Conservation (phyloP, 2,888 invertebrate genomes). For the Chrysomela aeneicollis region DNA sequence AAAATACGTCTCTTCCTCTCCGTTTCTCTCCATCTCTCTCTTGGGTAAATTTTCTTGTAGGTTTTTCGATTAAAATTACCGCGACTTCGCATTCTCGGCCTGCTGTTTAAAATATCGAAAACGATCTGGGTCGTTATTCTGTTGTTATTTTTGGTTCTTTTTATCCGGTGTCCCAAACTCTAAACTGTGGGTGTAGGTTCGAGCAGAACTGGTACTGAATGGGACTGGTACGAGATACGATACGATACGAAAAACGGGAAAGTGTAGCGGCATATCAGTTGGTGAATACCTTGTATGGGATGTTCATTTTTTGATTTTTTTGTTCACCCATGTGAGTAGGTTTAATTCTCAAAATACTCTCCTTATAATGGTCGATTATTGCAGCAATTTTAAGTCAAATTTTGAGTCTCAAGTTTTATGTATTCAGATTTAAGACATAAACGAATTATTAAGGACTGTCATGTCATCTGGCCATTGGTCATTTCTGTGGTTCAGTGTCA, state of each 20-base stretch:
- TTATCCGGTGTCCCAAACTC: constrained; percentile 44
- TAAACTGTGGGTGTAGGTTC: constrained; percentile 51
- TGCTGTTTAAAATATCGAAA: constrained; percentile 7
- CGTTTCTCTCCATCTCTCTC: neutral
- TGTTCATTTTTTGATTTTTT: no score
- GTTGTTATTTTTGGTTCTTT: neutral
- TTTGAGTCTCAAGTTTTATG: no score
- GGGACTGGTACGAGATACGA: neutral
- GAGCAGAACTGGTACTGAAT: neutral
- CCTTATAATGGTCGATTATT: no score
- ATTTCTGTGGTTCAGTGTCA: no score
- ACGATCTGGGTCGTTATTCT: constrained; percentile 41
- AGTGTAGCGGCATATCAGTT: neutral
- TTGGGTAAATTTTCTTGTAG: neutral
- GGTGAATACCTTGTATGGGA: no score
- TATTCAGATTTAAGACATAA: no score
- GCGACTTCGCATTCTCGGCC: neutral
- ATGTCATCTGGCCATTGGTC: no score
- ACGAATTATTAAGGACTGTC: no score
- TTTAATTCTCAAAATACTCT: no score
- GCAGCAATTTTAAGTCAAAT: no score
- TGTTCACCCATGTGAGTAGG: no score
- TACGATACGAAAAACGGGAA: neutral
- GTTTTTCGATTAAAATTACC: neutral
- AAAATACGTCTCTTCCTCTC: neutral